A percentile compares a stretch with the other conserved stretches of the same genome.
These are phyloP conservation scores for Brachyptera risi DNA, from an alignment of 2,888 invertebrate genomes.

Conservation along the genomic window DNA sequence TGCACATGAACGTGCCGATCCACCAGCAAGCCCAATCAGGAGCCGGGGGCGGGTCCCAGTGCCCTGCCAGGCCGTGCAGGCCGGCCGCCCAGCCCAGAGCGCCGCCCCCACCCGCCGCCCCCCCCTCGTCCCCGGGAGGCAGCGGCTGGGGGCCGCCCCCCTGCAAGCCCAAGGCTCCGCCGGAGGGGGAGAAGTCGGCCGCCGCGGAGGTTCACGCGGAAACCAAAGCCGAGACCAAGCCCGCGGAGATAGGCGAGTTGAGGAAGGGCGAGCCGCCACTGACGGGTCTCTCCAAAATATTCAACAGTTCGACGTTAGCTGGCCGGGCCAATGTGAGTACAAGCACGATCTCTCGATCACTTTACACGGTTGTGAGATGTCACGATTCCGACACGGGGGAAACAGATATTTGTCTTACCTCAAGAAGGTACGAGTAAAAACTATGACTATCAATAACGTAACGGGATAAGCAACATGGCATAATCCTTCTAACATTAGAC, in stretches of 20 bases:
- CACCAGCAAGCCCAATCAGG: not conserved
- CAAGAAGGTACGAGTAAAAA: too few relatives aligned
- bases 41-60: not conserved
- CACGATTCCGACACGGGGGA: too few relatives aligned
- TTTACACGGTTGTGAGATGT: too few relatives aligned
- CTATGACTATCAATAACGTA: too few relatives aligned
- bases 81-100: not conserved
- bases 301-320: slow-evolving; percentile 1
- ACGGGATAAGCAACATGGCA: too few relatives aligned
- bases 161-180: not conserved
- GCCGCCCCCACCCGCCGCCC: not conserved
- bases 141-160: not conserved
- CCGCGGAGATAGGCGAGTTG: not conserved
- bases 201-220: too few relatives aligned
- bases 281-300: not conserved
- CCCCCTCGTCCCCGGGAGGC: not conserved
- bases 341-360: too few relatives aligned
- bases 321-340: slow-evolving; percentile 14
- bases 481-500: too few relatives aligned
- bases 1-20: not conserved
- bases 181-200: not conserved
- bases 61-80: not conserved
- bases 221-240: too few relatives aligned
- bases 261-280: not conserved
- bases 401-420: too few relatives aligned